Base-by-base conservation (phyloP, 1,140 invertebrate genomes). In the Trichonephila clavipes region DNA sequence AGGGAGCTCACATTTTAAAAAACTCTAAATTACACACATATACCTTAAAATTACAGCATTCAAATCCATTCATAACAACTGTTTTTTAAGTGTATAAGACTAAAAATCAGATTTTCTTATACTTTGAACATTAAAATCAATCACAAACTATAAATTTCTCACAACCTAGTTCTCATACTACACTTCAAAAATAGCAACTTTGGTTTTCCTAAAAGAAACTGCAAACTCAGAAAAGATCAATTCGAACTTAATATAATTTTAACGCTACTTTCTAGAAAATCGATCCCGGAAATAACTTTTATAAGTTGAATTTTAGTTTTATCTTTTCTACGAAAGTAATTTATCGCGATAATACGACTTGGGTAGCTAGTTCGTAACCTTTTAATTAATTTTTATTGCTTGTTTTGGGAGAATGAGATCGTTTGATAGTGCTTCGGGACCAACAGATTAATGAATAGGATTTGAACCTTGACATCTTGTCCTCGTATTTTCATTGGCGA, bases 301-400 rank as follows among this genome's bases (percentile, higher is more conserved):
- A 89, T 89, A 51, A 90, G 89, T 90, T 82, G 28, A 58, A 90
- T 90, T 90, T 90, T 90, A 90, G 82, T 90, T 82, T 82, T 90
- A 90, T 90, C 89, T 90, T 64, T 61, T 21, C 64, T 61, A 28
- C 51, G 40, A 90, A 90, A 90, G 89, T 90, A 90, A 90, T 90
- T 90, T 58, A 90, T 90, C 89, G 89, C 62, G 62, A 90, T 90
- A 82, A 90, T 82, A 90, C 72, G 72, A 90, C 89, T 72, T n/a
- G 89, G 59, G 69, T 19, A 62, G 51, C 77, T 82, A n/a, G 72
- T 44, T 90, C 89, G 58, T 90, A 82, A 90, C 82, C 77, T 59
- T 82, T 90, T 90, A 90, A 90, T 90, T 90, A 90, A 90, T 90
- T 90, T 90, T 90, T 90, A 90, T 90, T 89, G 66, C 88, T 51